phyloP scores from a whole-genome alignment of 2,113 vertebrate species.

The Sakesphorus luctuosus region DNA sequence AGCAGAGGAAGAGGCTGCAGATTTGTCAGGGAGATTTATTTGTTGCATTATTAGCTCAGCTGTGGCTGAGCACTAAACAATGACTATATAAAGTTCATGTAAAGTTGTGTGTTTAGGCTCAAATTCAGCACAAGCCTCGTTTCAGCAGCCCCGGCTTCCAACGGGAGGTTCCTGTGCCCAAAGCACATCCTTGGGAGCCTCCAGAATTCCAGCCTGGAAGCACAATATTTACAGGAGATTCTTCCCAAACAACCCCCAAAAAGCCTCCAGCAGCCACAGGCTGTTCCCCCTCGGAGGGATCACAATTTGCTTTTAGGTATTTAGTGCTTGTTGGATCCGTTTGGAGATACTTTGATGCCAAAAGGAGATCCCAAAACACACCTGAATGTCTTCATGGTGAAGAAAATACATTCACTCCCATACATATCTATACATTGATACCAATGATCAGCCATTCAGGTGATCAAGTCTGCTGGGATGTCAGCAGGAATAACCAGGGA shows the following conservation, averaged over 20 bases:
- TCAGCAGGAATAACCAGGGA: not conserved
- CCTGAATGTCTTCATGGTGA: rapidly evolving
- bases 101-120: not conserved
- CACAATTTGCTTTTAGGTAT: not conserved
- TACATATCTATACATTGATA: rapidly evolving
- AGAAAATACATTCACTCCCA: rapidly evolving
- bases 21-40: not conserved
- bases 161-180: not conserved
- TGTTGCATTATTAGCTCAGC: not conserved
- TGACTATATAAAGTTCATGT: not conserved
- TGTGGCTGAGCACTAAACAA: not conserved
- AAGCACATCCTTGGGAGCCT: not conserved
- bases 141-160: not conserved
- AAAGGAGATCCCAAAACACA: not conserved
- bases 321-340: not conserved
- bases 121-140: not conserved
- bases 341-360: not conserved
- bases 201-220: not conserved
- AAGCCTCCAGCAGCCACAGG: not conserved
- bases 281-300: not conserved
- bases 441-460: rapidly evolving
- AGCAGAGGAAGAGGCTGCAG: not conserved
- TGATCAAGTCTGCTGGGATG: not conserved
- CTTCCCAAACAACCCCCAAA: not conserved
- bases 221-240: not conserved